Percentiles rank a stretch among this genome's conserved stretches.
Conservation (phyloP, 2,797 vertebrate species). For the Phrynocephalus forsythii region DNA sequence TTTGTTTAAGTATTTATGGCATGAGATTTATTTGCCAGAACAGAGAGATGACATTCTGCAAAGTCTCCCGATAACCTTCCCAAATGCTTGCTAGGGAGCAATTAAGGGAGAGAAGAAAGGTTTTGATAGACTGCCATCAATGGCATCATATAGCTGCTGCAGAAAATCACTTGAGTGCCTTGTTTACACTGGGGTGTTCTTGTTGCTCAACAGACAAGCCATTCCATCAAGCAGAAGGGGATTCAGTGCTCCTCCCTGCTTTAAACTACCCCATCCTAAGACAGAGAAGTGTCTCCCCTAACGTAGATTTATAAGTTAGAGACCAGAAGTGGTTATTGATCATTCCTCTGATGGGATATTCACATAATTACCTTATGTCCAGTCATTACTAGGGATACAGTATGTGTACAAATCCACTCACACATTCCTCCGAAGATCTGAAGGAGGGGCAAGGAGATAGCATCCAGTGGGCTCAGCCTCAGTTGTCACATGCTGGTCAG, state of each 20-base stretch:
- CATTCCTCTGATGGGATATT: too few relatives aligned
- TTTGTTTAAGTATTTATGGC: not conserved
- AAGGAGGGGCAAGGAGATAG: too few relatives aligned
- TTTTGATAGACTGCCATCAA: constrained; percentile 5
- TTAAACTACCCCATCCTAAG: constrained; percentile 18
- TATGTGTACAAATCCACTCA: too few relatives aligned
- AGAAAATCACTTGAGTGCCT: not conserved
- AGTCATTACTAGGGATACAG: too few relatives aligned
- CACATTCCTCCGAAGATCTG: too few relatives aligned
- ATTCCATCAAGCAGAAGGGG: constrained; percentile 38
- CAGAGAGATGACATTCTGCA: rapidly evolving
- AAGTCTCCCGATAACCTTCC: not conserved
- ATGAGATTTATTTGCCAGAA: not conserved
- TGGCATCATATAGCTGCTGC: rapidly evolving
- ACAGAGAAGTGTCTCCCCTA: not conserved
- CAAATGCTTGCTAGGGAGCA: not conserved
- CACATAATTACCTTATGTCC: too few relatives aligned
- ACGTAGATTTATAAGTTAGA: not conserved
- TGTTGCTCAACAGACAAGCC: not conserved
- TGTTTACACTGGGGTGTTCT: constrained; percentile 53
- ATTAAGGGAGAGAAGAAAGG: constrained; percentile 25
- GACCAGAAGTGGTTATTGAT: too few relatives aligned
- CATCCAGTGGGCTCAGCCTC: too few relatives aligned
- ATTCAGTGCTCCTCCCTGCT: constrained; percentile 22
- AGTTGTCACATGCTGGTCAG: too few relatives aligned